These are phyloP conservation scores for Spatula versicolor DNA, from an alignment of 2,797 vertebrate species.

Conservation along the genomic window DNA sequence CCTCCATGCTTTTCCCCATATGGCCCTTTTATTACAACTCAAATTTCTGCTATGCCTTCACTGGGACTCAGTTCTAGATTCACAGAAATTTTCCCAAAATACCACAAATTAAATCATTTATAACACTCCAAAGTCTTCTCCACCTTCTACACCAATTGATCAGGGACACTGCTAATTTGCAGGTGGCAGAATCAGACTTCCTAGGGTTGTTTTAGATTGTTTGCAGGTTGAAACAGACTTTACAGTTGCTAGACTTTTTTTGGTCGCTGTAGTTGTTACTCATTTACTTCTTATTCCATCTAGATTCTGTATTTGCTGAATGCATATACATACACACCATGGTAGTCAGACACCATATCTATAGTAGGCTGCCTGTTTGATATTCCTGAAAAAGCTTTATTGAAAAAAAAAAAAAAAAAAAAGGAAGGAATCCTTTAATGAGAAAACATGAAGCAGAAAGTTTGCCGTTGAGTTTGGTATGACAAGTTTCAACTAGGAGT, in stretches of 20 bases:
- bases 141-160: not conserved
- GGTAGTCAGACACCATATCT: not conserved
- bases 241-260: not conserved
- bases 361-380: not conserved
- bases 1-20: not conserved
- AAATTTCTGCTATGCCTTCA: not conserved
- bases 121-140: not conserved
- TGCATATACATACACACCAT: not conserved
- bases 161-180: not conserved
- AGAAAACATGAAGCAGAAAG: not conserved
- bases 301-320: not conserved
- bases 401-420: not conserved
- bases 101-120: not conserved
- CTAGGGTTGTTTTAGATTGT: not conserved
- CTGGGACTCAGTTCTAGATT: not conserved
- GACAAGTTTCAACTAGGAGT: constrained; percentile 45
- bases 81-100: not conserved
- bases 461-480: not conserved
- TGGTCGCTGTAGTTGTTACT: not conserved
- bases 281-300: not conserved
- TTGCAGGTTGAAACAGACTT: not conserved
- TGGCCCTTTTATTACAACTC: not conserved
- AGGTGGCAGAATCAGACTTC: not conserved
- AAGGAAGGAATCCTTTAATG: not conserved
- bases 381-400: not conserved